Evolutionary conservation across 2,113 vertebrate species (phyloP).

Genomic region (Engraulis encrasicolus): DNA sequence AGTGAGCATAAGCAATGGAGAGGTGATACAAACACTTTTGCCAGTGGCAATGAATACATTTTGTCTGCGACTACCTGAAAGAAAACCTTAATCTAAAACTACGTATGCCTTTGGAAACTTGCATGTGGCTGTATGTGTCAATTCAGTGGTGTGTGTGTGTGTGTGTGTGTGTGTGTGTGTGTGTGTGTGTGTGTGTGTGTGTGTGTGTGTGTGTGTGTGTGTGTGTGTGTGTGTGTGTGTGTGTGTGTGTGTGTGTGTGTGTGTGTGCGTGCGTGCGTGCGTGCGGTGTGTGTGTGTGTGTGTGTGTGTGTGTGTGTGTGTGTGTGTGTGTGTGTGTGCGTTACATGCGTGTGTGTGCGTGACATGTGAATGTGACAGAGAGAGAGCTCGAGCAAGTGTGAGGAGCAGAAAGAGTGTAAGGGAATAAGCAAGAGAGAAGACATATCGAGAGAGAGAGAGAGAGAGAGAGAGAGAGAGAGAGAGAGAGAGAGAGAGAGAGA

Average conservation of each 20-base stretch:
- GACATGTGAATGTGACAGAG: too few species aligned
- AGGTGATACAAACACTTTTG: not conserved
- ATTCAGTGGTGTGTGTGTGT: not conserved
- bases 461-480: not conserved
- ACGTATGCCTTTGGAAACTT: too few species aligned
- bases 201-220: not conserved
- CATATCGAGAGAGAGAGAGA: too few species aligned
- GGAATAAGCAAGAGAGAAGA: too few species aligned
- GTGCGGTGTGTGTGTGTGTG: too few species aligned
- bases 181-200: not conserved
- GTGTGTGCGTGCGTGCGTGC: too few species aligned
- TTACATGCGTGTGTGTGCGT: too few species aligned
- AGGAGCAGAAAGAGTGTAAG: too few species aligned
- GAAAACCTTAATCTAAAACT: too few species aligned
- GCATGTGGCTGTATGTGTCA: not conserved
- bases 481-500: not conserved
- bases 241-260: not conserved
- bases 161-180: not conserved
- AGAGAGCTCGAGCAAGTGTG: too few species aligned
- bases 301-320: too few species aligned
- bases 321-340: too few species aligned
- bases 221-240: not conserved
- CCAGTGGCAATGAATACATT: not conserved
- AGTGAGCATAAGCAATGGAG: not conserved
- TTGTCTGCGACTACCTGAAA: not conserved